Evolutionary conservation across 2,113 vertebrate species (phyloP), one percentile per base, ranked within the genome.

Genomic region (Oncorhynchus kisutch): DNA sequence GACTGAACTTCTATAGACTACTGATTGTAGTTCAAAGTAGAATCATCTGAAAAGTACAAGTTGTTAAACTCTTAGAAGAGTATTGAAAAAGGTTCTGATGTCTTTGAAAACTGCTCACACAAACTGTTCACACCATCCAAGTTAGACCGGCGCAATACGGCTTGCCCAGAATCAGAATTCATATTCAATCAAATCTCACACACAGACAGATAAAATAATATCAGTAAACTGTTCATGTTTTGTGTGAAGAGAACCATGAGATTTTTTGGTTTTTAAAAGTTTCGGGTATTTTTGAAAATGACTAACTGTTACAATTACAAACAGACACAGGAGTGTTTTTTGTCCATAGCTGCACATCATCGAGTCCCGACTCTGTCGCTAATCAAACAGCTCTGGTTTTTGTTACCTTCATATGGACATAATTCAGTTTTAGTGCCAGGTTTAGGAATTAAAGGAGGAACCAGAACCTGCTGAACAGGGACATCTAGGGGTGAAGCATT

Each of bases 391-490:
- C 6, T 67, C 6, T 31, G 3, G 1, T 14, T 6, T 39, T 14
- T 18, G 16, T 68, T 22, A 5, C 34, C n/a, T 4, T 75, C 20
- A 75, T 78, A 76, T 27, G 59, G 31, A 66, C 9, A 59, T 48
- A 20, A 72, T 72, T 31, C 13, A 25, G 20, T 69, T 24, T 27
- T 7, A 70, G 22, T 45, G n/a, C 0, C 34, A 51, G 57, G 57
- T 34, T 34, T 7, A 60, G 57, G 57, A 60, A 14, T 34, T 8
- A 34, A 34, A 8, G 6, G 6, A 34, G 34, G 34, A 34, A 7
- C 7, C 1, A 34, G 84, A 77, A 87, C 70, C 87, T 91, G 87
- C 89, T 88, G 83, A 92, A 92, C 87, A 88, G 90, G 85, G 91
- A 92, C 92, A 88, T 85, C 91, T 92, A 90, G 90, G 78, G 92